Base-by-base conservation (phyloP, 2,113 vertebrate genomes). In the Malurus alboscapulatus region DNA sequence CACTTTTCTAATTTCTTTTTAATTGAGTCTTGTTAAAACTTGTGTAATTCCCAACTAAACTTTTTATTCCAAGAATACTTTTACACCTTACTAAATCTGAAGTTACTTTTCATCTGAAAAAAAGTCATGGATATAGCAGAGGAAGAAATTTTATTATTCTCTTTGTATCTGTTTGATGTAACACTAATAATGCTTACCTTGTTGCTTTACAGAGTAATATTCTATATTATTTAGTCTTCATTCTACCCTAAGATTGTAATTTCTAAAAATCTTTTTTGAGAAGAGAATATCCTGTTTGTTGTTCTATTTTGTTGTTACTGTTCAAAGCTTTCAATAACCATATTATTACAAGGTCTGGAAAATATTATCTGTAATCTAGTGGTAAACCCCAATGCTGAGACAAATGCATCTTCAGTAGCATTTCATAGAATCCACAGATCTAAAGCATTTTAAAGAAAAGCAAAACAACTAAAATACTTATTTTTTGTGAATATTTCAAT, bases 21-120 rank as follows among this genome's bases (percentile, higher is more conserved):
- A 72, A 45, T 17, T 76, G 15, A 80, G 19, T 58, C 38, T 76
- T 69, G 15, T 2, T 66, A 77, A 67, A 10, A 40, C 21, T 68
- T 88, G 30, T 4, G 8, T 38, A 74, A 77, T 81, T 92, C 26
- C 14, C 42, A 82, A 48, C 4, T 50, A 48, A 83, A 47, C 9
- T 42, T 96, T 87, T 79, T 81, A 55, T 32, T 85, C 25, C 20
- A 53, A 61, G 47, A 65, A 45, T 42, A 67, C 6, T 50, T 94
- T 42, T 66, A n/a, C 4, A 42, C 19, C 19, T 40, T 75, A 20
- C 38, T 84, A 73, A 68, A 58, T 50, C 42, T 17, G 73, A 24
- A 85, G 30, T 90, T 92, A 63, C 18, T 72, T 84, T 93, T 58
- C 42, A 26, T 75, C 77, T 94, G 90, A 45, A 76, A 82, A 78